phyloP scores from a whole-genome alignment of 2,888 invertebrate genomes.

The Deilephila porcellus region DNA sequence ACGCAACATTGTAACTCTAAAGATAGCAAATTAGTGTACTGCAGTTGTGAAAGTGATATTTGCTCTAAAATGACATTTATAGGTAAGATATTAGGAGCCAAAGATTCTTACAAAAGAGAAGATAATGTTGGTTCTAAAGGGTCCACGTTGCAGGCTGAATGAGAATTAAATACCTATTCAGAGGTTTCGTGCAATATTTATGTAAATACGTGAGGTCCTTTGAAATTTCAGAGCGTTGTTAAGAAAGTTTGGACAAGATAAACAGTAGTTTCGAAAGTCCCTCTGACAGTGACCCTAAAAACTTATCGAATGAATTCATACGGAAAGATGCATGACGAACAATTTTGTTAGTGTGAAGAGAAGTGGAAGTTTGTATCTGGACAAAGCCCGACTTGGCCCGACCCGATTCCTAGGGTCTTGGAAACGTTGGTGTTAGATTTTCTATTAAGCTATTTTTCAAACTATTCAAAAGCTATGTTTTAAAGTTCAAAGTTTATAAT shows the following conservation, averaged over 20 bases:
- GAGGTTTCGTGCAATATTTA: conserved; percentile 64
- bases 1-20: background rate
- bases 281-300: background rate
- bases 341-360: too few species aligned
- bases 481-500: too few species aligned
- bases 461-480: too few species aligned
- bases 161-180: conserved; percentile 69
- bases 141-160: conserved; percentile 59
- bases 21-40: background rate
- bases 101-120: background rate
- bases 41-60: background rate
- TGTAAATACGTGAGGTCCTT: conserved; percentile 57
- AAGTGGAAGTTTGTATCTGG: too few species aligned
- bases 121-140: conserved; percentile 5
- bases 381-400: too few species aligned
- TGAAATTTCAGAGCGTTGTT: conserved; percentile 35
- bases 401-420: too few species aligned
- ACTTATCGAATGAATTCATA: background rate
- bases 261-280: background rate
- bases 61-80: background rate
- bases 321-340: background rate
- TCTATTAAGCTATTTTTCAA: too few species aligned
- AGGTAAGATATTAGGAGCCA: too few species aligned
- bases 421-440: too few species aligned
- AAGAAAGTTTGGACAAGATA: conserved; percentile 15